Evolutionary conservation across 1,140 invertebrate genomes (phyloP).

Genomic region (Drosophila varians): DNA sequence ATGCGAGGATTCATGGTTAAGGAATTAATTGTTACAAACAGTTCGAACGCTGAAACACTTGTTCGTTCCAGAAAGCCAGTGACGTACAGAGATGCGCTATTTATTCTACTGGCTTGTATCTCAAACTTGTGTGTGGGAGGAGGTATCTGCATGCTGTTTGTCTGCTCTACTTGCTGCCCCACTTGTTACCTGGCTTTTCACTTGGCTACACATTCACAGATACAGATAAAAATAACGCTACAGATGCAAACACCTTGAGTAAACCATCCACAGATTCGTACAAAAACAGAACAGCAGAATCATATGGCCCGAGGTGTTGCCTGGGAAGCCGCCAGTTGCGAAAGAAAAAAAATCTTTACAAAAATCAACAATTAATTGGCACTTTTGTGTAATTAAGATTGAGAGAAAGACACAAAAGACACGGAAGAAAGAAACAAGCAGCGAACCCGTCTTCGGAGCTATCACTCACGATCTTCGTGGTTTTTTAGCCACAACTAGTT

Average conservation of each 20-base stretch:
- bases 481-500: conserved; percentile 18
- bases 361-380: conserved; percentile 68
- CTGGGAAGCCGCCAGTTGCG: conserved; percentile 22
- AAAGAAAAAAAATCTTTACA: conserved; percentile 26
- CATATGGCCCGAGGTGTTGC: conserved; percentile 20
- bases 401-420: conserved; percentile 61
- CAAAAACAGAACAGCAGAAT: conserved; percentile 27
- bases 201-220: conserved; percentile 40
- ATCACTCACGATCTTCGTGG: conserved; percentile 48
- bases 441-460: conserved; percentile 20
- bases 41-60: neutral
- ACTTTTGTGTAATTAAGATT: conserved; percentile 76
- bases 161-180: conserved; percentile 60
- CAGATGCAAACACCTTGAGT: conserved; percentile 22
- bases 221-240: conserved; percentile 11
- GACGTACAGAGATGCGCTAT: conserved; percentile 14
- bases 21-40: neutral
- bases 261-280: conserved; percentile 22
- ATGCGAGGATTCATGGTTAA: neutral
- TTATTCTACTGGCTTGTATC: neutral
- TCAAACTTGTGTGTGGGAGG: conserved; percentile 9
- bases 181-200: conserved; percentile 55
- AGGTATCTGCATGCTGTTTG: conserved; percentile 20
- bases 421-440: conserved; percentile 7
- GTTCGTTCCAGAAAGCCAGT: conserved; percentile 28